Evolutionary conservation across 2,113 vertebrate genomes (phyloP).

Genomic region (Benitochromis conjunctus): DNA sequence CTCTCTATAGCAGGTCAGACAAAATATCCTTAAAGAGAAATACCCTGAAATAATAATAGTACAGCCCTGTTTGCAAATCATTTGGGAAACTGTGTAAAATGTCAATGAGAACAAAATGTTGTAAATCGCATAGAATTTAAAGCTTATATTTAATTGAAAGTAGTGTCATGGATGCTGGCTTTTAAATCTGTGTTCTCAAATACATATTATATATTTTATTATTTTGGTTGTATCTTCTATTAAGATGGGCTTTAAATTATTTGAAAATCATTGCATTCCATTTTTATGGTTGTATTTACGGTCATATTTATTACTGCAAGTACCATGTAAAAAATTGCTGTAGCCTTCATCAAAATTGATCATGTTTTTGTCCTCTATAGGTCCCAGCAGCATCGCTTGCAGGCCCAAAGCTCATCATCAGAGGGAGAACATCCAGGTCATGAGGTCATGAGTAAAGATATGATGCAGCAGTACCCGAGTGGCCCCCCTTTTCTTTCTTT

Average conservation of each 20-base stretch:
- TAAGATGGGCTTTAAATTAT: background rate
- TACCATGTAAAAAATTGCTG: background rate
- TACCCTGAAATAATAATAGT: background rate
- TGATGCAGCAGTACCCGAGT: constrained; percentile 64
- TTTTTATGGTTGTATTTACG: background rate
- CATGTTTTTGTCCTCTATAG: constrained; percentile 14
- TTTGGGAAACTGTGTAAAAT: background rate
- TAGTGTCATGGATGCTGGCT: background rate
- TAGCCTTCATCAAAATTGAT: background rate
- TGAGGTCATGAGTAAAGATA: constrained; percentile 65
- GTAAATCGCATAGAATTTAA: background rate
- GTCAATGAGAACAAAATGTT: background rate
- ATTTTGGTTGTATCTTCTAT: background rate
- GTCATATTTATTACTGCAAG: background rate
- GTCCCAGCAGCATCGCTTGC: constrained; percentile 59
- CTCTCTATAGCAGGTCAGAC: constrained; percentile 42
- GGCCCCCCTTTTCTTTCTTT: constrained; percentile 47
- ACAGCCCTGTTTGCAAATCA: background rate
- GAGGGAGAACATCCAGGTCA: constrained; percentile 69
- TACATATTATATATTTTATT: background rate
- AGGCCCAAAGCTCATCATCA: constrained; percentile 67
- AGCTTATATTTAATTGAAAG: background rate
- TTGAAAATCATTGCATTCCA: background rate
- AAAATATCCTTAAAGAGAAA: background rate
- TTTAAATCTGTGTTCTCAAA: background rate